Conservation (phyloP, 2,113 vertebrate species). For the Apistogramma diplotaenia region DNA sequence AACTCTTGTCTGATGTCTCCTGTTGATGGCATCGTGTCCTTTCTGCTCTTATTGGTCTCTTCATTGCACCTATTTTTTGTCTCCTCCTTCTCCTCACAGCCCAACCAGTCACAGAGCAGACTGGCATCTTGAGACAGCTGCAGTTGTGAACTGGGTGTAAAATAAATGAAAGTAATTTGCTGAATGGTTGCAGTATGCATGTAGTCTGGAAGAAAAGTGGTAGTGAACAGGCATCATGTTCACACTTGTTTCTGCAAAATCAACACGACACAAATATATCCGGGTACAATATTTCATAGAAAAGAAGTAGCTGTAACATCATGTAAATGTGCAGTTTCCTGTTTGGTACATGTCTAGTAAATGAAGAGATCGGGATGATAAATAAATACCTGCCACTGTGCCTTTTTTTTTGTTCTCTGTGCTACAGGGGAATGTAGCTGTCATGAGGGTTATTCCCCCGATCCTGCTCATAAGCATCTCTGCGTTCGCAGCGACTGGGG, state of each 20-base stretch:
- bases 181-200: background rate
- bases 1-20: background rate
- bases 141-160: background rate
- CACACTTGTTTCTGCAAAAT: background rate
- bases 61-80: background rate
- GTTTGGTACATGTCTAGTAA: conserved; percentile 35
- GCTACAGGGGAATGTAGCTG: conserved; percentile 93
- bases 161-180: background rate
- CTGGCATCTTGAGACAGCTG: background rate
- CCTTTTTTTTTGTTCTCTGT: conserved; percentile 27
- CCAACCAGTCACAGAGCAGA: background rate
- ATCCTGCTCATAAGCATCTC: conserved; percentile 89
- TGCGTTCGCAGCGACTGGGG: conserved; percentile 96
- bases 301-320: conserved; percentile 20
- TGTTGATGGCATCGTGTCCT: background rate
- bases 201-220: background rate
- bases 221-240: background rate
- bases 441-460: conserved; percentile 91
- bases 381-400: conserved; percentile 41
- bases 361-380: conserved; percentile 25
- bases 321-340: conserved; percentile 13
- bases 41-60: background rate
- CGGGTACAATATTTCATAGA: background rate
- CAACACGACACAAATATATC: background rate
- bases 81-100: background rate